Evolutionary conservation across 2,113 vertebrate genomes (phyloP).

Genomic region (Zosterops borbonicus): DNA sequence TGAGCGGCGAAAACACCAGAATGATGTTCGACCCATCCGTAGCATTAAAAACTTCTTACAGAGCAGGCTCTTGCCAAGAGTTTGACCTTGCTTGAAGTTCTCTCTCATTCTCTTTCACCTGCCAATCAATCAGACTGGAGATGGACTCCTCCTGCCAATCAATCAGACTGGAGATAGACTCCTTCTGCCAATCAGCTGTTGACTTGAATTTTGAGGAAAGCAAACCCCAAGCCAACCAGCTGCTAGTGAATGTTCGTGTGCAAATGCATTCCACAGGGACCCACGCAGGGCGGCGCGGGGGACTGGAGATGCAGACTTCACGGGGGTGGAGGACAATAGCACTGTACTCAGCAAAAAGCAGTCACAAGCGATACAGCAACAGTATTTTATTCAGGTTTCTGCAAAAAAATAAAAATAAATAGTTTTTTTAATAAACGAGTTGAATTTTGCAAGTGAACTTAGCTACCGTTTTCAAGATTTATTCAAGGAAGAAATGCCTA

Average conservation of each 20-base stretch:
- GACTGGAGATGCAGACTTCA: conserved; percentile 72
- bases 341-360: conserved; percentile 72
- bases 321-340: conserved; percentile 74
- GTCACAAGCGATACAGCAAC: conserved; percentile 72
- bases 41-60: conserved; percentile 91
- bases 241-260: conserved; percentile 75
- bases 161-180: conserved; percentile 68
- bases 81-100: conserved; percentile 79
- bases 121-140: conserved; percentile 70
- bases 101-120: conserved; percentile 95
- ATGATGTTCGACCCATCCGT: conserved; percentile 91
- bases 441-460: conserved; percentile 80
- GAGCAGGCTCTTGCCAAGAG: conserved; percentile 88
- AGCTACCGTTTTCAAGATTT: conserved; percentile 76
- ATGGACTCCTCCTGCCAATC: conserved; percentile 76
- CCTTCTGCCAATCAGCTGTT: conserved; percentile 86
- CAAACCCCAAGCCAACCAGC: conserved; percentile 70
- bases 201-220: conserved; percentile 76
- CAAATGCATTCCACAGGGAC: conserved; percentile 62
- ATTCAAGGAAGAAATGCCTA: conserved; percentile 76
- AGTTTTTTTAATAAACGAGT: conserved; percentile 83
- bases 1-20: conserved; percentile 97
- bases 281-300: conserved; percentile 58
- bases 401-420: conserved; percentile 69
- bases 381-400: conserved; percentile 89